A percentile compares a stretch with the other conserved stretches of the same genome.
phyloP scores from a whole-genome alignment of 2,797 vertebrate species.

The Sebastes oblongus region DNA sequence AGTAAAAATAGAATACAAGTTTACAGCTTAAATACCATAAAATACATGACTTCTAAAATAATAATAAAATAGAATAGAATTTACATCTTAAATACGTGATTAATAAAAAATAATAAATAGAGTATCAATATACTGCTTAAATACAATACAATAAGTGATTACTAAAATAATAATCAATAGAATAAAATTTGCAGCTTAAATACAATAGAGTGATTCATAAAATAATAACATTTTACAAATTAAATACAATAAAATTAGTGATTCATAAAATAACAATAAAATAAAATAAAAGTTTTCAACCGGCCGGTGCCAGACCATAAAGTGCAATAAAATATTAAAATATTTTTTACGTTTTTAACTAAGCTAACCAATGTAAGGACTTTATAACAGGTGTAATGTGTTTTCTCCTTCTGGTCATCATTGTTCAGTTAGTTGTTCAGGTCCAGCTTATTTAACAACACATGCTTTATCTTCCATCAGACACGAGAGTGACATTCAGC shows the following conservation, averaged over 20 bases:
- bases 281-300: no score
- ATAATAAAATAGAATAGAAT: background rate
- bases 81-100: background rate
- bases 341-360: background rate
- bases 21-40: background rate
- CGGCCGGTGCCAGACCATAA: accelerated
- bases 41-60: background rate
- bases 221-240: no score
- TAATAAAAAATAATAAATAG: no score
- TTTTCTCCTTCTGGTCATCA: background rate
- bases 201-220: no score
- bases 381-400: background rate
- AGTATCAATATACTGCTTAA: background rate
- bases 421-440: background rate
- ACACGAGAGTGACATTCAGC: conserved; percentile 93
- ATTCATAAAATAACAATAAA: no score
- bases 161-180: no score
- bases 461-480: conserved; percentile 68
- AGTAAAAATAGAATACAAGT: no score
- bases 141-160: no score
- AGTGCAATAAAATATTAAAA: no score
- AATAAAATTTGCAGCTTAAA: no score
- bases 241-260: no score
- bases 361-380: background rate
- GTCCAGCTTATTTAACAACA: background rate